Evolutionary conservation across 2,113 vertebrate species (phyloP), one percentile per base, ranked within the genome.

Genomic region (Mesitornis unicolor): DNA sequence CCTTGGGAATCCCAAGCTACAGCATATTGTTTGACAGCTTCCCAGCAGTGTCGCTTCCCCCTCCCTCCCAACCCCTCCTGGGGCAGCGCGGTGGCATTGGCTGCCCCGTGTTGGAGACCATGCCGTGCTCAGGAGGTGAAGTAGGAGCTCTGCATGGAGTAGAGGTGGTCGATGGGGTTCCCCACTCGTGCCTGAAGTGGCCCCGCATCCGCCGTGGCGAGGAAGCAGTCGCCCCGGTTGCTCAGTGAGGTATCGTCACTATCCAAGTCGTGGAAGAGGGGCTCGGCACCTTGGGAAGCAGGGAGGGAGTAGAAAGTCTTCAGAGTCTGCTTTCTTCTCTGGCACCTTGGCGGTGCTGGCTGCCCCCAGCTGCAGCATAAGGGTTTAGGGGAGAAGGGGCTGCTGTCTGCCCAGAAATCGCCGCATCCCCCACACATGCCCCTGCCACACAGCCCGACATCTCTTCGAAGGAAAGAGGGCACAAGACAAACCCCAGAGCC

Each of bases 91-190:
- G 48, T 0, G 2, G 48, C 9, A 5, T 6, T 2, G 3, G 61
- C 67, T 48, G 59, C 57, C 82, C 81, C 5, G 0, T 33, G 73
- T 81, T 0, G 2, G 75, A 87, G 65, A 91, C 73, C 80, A 65
- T 1, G n/a, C 84, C 25, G 20, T 0, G 38, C 96, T 99, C 99
- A 99, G 88, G 99, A 99, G 78, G 99, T 98, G 93, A 99, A 99
- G 98, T 99, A 99, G 21, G 99, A 99, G 98, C 98, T 99, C 98
- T 99, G 99, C 99, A 99, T 99, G 93, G 99, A 99, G 97, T 99
- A 99, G 80, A 99, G 98, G 79, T 99, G 98, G 95, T 99, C 99
- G 9, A 99, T 99, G 45, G 99, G 99, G 84, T 99, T 99, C 81
- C 99, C 99, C 89, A 98, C 97, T 82, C 98, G 95, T 20, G 98